These are phyloP conservation scores for Netelia virgata DNA, from an alignment of 2,888 invertebrate species.

Conservation along the genomic window DNA sequence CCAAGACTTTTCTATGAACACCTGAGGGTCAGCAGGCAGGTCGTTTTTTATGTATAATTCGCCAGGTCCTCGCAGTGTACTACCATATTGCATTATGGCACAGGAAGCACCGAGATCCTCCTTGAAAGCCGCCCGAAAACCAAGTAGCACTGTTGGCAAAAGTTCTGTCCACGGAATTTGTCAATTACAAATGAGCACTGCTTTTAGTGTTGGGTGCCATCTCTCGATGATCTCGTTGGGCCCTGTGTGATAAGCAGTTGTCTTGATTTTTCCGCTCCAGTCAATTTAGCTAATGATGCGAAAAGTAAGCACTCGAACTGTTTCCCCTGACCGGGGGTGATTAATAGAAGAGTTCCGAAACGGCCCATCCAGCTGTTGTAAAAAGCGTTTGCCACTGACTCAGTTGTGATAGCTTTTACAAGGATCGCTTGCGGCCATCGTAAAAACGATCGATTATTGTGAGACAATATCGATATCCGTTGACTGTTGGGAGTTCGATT, in stretches of 20 bases:
- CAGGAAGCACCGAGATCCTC: slow-evolving; percentile 60
- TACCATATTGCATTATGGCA: slow-evolving; percentile 71
- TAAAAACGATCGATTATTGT: slow-evolving; percentile 4
- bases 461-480: slow-evolving; percentile 27
- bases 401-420: neutral
- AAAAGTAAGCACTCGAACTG: slow-evolving; percentile 10
- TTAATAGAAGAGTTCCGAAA: neutral
- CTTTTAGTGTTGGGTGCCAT: slow-evolving; percentile 75
- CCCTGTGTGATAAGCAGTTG: slow-evolving; percentile 65
- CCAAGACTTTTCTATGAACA: slow-evolving; percentile 54
- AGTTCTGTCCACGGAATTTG: slow-evolving; percentile 26
- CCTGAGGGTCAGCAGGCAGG: slow-evolving; percentile 31
- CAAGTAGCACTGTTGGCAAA: slow-evolving; percentile 34
- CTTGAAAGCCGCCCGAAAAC: slow-evolving; percentile 15
- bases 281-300: neutral
- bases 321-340: neutral
- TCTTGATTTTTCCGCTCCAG: slow-evolving; percentile 66
- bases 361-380: neutral
- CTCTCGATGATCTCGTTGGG: slow-evolving; percentile 73
- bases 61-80: slow-evolving; percentile 67
- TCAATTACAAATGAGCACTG: slow-evolving; percentile 69
- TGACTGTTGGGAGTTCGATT: slow-evolving; percentile 8
- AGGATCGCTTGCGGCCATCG: slow-evolving; percentile 37
- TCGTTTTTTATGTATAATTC: slow-evolving; percentile 66
- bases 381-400: neutral